Evolutionary conservation across 1,140 invertebrate species (phyloP).

Genomic region (Zaprionus gabonicus): DNA sequence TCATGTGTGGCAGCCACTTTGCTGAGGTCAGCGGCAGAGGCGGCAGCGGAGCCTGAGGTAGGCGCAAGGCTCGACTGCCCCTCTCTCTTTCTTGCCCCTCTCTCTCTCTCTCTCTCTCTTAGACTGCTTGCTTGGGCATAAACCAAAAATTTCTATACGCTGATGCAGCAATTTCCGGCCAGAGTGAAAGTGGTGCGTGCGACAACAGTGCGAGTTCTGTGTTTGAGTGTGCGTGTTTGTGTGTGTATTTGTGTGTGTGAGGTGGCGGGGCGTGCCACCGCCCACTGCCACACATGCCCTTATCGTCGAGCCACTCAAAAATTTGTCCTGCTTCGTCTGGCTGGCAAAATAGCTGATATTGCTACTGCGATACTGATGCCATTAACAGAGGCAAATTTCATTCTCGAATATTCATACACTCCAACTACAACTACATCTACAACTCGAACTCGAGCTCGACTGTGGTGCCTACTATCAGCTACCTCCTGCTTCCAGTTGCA

Average conservation of each 20-base stretch:
- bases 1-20: conserved; percentile 49
- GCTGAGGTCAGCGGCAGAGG: conserved; percentile 37
- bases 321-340: conserved; percentile 32
- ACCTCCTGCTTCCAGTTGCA: not conserved
- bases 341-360: conserved; percentile 46
- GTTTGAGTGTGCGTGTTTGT: not conserved
- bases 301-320: conserved; percentile 45
- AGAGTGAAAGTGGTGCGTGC: conserved; percentile 77
- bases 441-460: not conserved
- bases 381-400: conserved; percentile 59
- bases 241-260: not conserved
- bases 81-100: not conserved
- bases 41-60: conserved; percentile 53
- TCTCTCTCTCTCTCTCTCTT: not conserved
- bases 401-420: conserved; percentile 78
- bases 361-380: conserved; percentile 52
- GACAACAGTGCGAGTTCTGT: conserved; percentile 26
- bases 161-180: conserved; percentile 79
- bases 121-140: conserved; percentile 44
- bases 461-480: not conserved
- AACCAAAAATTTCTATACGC: conserved; percentile 81
- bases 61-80: conserved; percentile 19
- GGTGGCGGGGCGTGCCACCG: not conserved
- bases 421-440: conserved; percentile 5
- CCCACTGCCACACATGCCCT: conserved; percentile 24